These are phyloP conservation scores for Carapus acus DNA, from an alignment of 2,797 vertebrate species.

Conservation along the genomic window DNA sequence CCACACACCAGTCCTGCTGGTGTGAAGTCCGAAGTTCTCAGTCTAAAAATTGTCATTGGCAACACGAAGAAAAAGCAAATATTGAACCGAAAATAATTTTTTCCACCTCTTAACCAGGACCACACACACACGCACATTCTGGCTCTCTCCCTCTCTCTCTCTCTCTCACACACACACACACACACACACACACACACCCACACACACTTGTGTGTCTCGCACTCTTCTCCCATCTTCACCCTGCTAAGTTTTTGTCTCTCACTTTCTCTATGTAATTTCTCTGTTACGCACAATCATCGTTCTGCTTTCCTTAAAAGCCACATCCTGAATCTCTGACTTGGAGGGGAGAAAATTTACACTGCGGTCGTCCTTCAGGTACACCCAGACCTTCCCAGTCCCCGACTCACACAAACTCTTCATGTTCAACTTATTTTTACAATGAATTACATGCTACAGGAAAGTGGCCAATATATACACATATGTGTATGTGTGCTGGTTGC, in stretches of 20 bases:
- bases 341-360: slow-evolving; percentile 65
- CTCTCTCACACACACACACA: slow-evolving; percentile 11
- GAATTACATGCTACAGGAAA: slow-evolving; percentile 18
- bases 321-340: slow-evolving; percentile 66
- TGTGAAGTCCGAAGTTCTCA: slow-evolving; percentile 31
- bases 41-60: slow-evolving; percentile 61
- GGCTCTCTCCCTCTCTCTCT: slow-evolving; percentile 1
- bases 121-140: slow-evolving; percentile 58
- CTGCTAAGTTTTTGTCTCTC: too few relatives aligned
- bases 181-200: slow-evolving; percentile 18
- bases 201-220: too few relatives aligned
- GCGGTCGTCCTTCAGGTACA: slow-evolving; percentile 68
- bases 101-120: slow-evolving; percentile 63
- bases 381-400: slow-evolving; percentile 49
- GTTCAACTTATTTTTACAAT: slow-evolving; percentile 31
- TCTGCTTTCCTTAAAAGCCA: slow-evolving; percentile 62
- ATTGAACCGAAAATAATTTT: slow-evolving; percentile 69
- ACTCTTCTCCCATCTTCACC: too few relatives aligned
- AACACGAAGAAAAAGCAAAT: slow-evolving; percentile 66
- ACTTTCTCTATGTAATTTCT: too few relatives aligned
- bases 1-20: slow-evolving; percentile 33
- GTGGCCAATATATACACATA: slow-evolving; percentile 14
- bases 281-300: slow-evolving; percentile 27
- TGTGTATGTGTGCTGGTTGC: background rate
- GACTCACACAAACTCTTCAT: slow-evolving; percentile 34